These are phyloP conservation scores for Dendrolimus houi DNA, from an alignment of 2,888 invertebrate species.

Conservation along the genomic window DNA sequence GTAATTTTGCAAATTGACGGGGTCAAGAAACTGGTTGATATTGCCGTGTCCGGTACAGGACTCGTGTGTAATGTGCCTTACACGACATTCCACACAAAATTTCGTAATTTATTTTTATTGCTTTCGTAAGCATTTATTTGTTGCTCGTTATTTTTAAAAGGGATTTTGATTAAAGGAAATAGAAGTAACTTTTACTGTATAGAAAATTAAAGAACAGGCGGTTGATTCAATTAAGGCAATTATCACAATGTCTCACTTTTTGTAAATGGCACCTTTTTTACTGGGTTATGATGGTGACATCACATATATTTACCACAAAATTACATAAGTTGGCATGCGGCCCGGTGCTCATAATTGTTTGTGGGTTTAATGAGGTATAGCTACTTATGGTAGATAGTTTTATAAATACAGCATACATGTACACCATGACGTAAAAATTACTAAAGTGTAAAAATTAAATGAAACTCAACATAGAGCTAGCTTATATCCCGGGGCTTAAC, in stretches of 20 bases:
- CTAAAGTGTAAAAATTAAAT: too few species aligned
- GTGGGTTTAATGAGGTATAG: too few species aligned
- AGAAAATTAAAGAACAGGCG: too few species aligned
- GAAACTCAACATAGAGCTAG: too few species aligned
- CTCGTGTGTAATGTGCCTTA: slow-evolving; percentile 23
- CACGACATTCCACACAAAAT: slow-evolving; percentile 24
- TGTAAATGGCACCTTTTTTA: not conserved
- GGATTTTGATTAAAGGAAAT: too few species aligned
- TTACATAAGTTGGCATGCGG: slow-evolving; percentile 8
- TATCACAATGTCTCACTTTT: not conserved
- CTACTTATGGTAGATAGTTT: too few species aligned
- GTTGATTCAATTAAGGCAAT: not conserved
- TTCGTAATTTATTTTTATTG: not conserved
- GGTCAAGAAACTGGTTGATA: slow-evolving; percentile 48
- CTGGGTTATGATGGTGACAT: not conserved
- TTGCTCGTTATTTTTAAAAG: too few species aligned
- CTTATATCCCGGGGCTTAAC: too few species aligned
- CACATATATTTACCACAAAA: not conserved
- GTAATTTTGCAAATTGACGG: slow-evolving; percentile 31
- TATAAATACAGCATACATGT: too few species aligned
- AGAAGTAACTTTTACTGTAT: too few species aligned
- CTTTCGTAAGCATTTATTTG: too few species aligned
- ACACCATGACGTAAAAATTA: too few species aligned
- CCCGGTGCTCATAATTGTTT: not conserved
- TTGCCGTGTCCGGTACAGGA: slow-evolving; percentile 41